A percentile compares a stretch with the other conserved stretches of the same genome.
Evolutionary conservation across 2,797 vertebrate species (phyloP).

Genomic region (Centropyge bicolor): DNA sequence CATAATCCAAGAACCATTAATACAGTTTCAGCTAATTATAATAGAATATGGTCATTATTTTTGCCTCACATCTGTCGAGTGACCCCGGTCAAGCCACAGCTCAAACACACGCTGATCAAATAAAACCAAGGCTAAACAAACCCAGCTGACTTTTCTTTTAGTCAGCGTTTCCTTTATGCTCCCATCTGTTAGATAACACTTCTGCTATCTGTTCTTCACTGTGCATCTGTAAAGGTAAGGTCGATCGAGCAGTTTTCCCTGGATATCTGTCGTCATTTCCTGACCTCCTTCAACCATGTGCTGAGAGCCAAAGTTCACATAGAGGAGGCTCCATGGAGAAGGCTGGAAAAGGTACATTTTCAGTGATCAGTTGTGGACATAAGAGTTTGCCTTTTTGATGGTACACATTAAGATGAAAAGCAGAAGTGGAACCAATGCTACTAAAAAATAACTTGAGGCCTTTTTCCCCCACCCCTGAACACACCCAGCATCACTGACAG

Average conservation of each 20-base stretch:
- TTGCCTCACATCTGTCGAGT: neutral
- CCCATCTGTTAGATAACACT: neutral
- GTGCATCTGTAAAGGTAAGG: constrained; percentile 83
- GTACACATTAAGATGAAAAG: neutral
- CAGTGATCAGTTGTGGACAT: neutral
- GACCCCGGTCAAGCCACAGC: neutral
- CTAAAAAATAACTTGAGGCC: neutral
- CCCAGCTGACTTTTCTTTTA: neutral
- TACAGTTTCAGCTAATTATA: no score
- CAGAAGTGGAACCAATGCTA: neutral
- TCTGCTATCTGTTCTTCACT: no score
- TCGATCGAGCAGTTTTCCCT: constrained; percentile 93
- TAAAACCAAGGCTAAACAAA: constrained; percentile 5
- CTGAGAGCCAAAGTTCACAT: constrained; percentile 86
- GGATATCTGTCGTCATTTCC: constrained; percentile 92
- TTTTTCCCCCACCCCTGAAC: neutral
- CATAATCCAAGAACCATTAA: neutral
- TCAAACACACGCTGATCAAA: constrained; percentile 23
- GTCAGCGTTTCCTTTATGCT: neutral
- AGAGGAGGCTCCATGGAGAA: constrained; percentile 94
- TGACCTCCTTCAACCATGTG: constrained; percentile 93
- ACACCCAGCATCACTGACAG: neutral
- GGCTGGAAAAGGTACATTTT: constrained; percentile 90
- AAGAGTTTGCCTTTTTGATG: neutral
- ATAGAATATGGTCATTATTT: neutral